Conservation (phyloP, 2,888 invertebrate genomes). For the Amblyjoppa proteus region DNA sequence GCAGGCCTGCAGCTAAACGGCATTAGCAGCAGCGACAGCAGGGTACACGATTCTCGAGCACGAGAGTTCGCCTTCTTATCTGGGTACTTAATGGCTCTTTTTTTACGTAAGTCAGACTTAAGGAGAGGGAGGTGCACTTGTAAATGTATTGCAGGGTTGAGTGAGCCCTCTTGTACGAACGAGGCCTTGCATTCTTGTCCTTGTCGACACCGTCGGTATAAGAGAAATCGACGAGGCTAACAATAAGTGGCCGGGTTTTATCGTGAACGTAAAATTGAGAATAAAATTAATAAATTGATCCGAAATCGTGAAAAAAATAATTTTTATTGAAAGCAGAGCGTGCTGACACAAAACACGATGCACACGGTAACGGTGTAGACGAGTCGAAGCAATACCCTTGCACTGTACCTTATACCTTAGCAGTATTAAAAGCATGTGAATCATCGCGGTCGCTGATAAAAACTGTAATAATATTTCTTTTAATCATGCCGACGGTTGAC, state of each 20-base stretch:
- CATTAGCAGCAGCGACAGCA: not conserved
- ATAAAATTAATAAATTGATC: not conserved
- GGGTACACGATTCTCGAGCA: not conserved
- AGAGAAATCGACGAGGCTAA: not conserved
- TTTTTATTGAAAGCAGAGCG: not conserved
- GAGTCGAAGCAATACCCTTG: too few relatives aligned
- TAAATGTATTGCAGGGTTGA: not conserved
- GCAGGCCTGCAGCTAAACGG: constrained; percentile 4
- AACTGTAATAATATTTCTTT: too few relatives aligned
- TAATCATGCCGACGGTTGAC: too few relatives aligned
- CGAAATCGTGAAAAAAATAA: not conserved
- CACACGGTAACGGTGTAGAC: too few relatives aligned
- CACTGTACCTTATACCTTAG: too few relatives aligned
- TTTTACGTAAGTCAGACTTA: not conserved
- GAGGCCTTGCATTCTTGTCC: not conserved
- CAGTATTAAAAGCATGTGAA: too few relatives aligned
- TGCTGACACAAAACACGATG: too few relatives aligned
- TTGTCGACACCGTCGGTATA: not conserved
- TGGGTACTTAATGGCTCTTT: not conserved
- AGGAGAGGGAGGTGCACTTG: not conserved
- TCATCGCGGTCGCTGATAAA: too few relatives aligned
- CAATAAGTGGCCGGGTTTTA: not conserved
- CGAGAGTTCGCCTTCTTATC: constrained; percentile 21
- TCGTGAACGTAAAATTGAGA: not conserved
- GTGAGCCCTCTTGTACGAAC: not conserved